Evolutionary conservation across 2,113 vertebrate species (phyloP).

Genomic region (Agapornis roseicollis): DNA sequence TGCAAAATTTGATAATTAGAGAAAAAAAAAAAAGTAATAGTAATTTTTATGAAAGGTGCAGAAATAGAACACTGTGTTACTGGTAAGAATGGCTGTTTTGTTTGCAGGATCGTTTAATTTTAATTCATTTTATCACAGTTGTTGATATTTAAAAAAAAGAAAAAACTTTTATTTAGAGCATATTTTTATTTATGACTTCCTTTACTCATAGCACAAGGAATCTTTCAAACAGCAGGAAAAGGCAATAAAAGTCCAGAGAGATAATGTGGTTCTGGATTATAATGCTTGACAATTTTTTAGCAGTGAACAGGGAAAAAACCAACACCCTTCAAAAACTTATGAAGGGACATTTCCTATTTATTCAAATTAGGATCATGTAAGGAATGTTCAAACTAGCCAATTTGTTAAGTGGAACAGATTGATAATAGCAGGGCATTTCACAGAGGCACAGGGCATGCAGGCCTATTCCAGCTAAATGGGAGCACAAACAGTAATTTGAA

Average conservation of each 20-base stretch:
- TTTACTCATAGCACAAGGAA: not conserved
- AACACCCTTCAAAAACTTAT: not conserved
- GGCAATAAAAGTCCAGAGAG: not conserved
- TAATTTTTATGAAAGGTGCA: not conserved
- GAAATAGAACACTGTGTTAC: not conserved
- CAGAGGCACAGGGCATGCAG: not conserved
- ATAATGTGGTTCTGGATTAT: not conserved
- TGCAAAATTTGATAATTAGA: not conserved
- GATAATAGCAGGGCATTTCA: slow-evolving; percentile 41
- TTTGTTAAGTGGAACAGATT: slow-evolving; percentile 43
- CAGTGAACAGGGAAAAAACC: not conserved
- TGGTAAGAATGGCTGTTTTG: not conserved
- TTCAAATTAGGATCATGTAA: slow-evolving; percentile 17
- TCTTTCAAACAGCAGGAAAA: not conserved
- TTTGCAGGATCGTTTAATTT: not conserved
- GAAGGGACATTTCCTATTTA: not conserved
- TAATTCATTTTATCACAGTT: not conserved
- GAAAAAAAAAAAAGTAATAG: not conserved
- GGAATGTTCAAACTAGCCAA: not conserved
- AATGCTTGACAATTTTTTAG: not conserved
- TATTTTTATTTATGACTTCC: not conserved
- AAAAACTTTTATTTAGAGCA: not conserved
- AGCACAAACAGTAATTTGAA: slow-evolving; percentile 3
- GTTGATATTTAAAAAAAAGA: not conserved
- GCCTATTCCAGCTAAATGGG: not conserved